Evolutionary conservation across 2,113 vertebrate genomes (phyloP), one percentile per base, ranked within the genome.

Genomic region (Bucco capensis): DNA sequence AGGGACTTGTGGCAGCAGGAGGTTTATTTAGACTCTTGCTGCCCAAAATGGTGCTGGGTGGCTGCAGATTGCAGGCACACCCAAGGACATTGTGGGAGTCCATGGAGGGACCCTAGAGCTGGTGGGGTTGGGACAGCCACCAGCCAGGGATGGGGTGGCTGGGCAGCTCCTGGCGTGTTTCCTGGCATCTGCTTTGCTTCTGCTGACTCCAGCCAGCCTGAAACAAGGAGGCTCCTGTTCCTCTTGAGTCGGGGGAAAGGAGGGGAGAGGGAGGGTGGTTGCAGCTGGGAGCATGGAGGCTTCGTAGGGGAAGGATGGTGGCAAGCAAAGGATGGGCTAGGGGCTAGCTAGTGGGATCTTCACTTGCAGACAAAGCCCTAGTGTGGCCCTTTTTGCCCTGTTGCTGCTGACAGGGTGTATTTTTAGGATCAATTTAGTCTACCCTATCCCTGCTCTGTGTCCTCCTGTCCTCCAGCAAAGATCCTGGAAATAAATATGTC

Each of bases 221-320:
- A 74, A 86, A 93, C 92, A 92, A 93, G 89, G 84, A 90, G 94
- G 49, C 69, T 67, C 24, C 86, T 92, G 93, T 94, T 96, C 24
- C 65, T 42, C 0, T n/a, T 4, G 40, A 38, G 31, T 11, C n/a
- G 11, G 14, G 42, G 17, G 19, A 50, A 47, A 33, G 60, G 75
- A 37, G 16, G 37, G 28, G 49, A 75, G 37, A 27, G 50, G 44
- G 53, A 73, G 71, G 37, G 76, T 13, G 88, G 16, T 57, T 5
- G 3, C 49, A 18, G 70, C 65, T 3, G 1, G 71, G 50, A 88
- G 56, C 3, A 3, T 30, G 53, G 57, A 23, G n/a, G 25, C 9
- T 85, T 37, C 1, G 8, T 1, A 28, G 33, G 64, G 78, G 54
- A 64, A 37, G 27, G 27, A 17, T 0, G 30, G 75, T 65, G 79